These are phyloP conservation scores for Motacilla tschutschensis DNA, from an alignment of 2,113 vertebrate genomes.

Conservation along the genomic window DNA sequence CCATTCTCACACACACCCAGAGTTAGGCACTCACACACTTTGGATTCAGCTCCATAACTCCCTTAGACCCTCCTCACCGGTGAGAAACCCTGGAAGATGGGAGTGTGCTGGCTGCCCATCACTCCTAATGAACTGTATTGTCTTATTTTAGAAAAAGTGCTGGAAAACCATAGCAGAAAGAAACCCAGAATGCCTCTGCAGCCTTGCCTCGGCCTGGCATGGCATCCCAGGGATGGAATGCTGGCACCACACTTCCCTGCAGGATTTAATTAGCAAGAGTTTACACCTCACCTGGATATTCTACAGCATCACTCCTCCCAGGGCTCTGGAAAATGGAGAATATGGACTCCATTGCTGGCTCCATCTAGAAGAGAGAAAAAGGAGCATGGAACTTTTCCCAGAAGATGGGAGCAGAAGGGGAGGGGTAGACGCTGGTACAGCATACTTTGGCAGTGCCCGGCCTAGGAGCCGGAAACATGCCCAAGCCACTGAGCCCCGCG, in stretches of 20 bases:
- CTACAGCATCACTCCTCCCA: neutral
- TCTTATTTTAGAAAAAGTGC: neutral
- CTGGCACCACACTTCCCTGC: neutral
- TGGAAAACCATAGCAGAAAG: neutral
- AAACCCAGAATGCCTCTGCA: neutral
- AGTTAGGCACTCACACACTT: neutral
- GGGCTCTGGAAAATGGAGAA: neutral
- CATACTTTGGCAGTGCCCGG: fast-evolving
- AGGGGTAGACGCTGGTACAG: neutral
- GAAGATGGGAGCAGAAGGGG: fast-evolving
- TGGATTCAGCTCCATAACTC: neutral
- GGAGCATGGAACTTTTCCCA: fast-evolving
- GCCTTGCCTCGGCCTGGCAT: neutral
- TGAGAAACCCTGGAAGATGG: neutral
- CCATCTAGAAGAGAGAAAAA: neutral
- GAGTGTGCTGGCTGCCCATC: neutral
- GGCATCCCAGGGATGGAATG: fast-evolving
- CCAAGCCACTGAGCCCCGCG: fast-evolving
- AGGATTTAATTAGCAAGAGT: fast-evolving
- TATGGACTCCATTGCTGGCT: fast-evolving
- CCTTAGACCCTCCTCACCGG: neutral
- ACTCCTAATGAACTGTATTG: fast-evolving
- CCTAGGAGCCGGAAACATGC: neutral
- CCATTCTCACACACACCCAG: neutral
- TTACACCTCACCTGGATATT: neutral